phyloP scores from a whole-genome alignment of 1,140 invertebrate species.

The Rhagoletis zephyria region DNA sequence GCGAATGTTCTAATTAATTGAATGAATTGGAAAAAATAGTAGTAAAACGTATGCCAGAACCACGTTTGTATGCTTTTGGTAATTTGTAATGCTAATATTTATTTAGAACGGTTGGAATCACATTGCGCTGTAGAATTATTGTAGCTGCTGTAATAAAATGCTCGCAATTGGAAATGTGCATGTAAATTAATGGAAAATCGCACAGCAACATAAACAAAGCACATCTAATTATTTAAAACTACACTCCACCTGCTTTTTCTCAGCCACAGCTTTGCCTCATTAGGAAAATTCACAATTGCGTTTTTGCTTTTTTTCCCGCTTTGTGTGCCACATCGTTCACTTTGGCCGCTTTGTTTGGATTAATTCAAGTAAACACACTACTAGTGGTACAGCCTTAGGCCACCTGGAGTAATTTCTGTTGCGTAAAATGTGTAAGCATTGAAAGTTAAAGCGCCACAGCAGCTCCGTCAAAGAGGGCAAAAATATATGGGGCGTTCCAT shows the following conservation, averaged over 20 bases:
- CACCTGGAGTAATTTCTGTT: slow-evolving; percentile 19
- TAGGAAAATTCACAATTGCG: slow-evolving; percentile 25
- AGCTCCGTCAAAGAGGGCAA: neutral
- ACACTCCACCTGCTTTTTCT: slow-evolving; percentile 5
- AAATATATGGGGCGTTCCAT: neutral
- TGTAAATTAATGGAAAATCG: too few species aligned
- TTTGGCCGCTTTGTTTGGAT: neutral
- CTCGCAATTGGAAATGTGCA: neutral
- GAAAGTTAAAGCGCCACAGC: slow-evolving; percentile 19
- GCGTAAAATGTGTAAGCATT: slow-evolving; percentile 21
- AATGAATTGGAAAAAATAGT: neutral
- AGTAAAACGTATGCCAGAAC: neutral
- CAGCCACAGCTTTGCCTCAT: neutral
- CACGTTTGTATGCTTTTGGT: neutral
- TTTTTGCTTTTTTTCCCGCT: neutral
- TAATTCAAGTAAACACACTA: neutral
- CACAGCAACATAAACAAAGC: neutral
- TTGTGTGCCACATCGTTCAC: slow-evolving; percentile 20
- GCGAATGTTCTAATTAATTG: too few species aligned
- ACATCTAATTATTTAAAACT: slow-evolving; percentile 16
- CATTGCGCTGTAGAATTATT: neutral
- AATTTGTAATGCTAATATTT: slow-evolving; percentile 10
- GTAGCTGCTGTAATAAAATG: neutral
- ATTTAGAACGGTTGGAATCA: neutral
- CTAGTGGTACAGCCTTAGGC: neutral